Conservation (phyloP, 2,113 vertebrate species). For the Ranitomeya imitator region DNA sequence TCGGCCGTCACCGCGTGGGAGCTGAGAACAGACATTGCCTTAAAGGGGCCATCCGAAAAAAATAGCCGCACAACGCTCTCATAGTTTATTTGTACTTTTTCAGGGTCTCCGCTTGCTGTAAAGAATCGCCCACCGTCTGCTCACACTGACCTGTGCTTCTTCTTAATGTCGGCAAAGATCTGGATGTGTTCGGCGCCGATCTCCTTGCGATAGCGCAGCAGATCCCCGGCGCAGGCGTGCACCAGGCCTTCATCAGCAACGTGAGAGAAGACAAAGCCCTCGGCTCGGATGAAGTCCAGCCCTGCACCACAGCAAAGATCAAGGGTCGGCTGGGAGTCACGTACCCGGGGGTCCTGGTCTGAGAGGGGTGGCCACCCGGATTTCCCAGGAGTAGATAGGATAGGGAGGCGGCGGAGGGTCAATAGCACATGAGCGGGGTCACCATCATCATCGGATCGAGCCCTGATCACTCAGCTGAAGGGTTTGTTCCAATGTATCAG, state of each 20-base stretch:
- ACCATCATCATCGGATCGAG: too few species aligned
- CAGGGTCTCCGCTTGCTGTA: not conserved
- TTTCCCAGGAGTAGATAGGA: too few species aligned
- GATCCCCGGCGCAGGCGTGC: constrained; percentile 77
- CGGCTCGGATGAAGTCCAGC: constrained; percentile 79
- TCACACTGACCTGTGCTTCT: constrained; percentile 83
- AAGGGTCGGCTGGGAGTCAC: not conserved
- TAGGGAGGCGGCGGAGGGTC: too few species aligned
- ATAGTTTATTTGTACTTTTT: not conserved
- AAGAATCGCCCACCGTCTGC: too few species aligned
- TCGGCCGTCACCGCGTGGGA: constrained; percentile 83
- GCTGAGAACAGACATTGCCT: constrained; percentile 63
- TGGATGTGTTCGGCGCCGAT: constrained; percentile 81
- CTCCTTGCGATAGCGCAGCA: constrained; percentile 79
- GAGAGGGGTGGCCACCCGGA: too few species aligned
- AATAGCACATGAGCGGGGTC: too few species aligned
- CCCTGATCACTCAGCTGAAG: too few species aligned
- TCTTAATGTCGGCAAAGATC: constrained; percentile 89
- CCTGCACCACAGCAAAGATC: constrained; percentile 62
- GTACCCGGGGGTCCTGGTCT: not conserved
- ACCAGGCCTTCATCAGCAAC: constrained; percentile 83
- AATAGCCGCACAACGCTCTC: not conserved
- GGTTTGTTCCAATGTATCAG: too few species aligned
- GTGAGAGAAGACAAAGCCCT: constrained; percentile 81
- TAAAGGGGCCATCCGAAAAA: not conserved